phyloP scores from a whole-genome alignment of 23 tunicate species.

The Pegea sp. region DNA sequence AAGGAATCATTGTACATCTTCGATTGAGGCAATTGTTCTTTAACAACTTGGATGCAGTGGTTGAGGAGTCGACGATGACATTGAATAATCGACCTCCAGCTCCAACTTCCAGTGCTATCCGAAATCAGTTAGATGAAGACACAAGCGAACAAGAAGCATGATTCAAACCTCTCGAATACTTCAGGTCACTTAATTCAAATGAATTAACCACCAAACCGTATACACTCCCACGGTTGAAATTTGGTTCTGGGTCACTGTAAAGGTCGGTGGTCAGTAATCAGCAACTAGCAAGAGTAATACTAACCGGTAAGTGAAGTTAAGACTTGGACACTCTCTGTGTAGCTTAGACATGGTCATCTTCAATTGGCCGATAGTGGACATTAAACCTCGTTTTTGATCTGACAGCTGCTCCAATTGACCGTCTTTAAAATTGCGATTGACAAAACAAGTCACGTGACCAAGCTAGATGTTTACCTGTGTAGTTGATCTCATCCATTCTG shows the following conservation, averaged over 20 bases:
- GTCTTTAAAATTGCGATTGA: conserved; percentile 8
- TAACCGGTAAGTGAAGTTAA: conserved; percentile 49
- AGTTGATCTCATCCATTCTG: conserved; percentile 25
- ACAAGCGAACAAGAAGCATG: no score
- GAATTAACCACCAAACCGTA: conserved; percentile 65
- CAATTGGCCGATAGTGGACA: conserved; percentile 6
- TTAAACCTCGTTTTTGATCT: conserved; percentile 22
- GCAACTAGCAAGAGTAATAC: background rate
- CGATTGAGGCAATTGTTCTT: conserved; percentile 55
- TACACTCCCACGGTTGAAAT: conserved; percentile 47
- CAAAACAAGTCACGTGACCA: background rate
- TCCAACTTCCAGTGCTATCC: conserved; percentile 57
- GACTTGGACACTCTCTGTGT: conserved; percentile 41
- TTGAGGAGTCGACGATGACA: conserved; percentile 66
- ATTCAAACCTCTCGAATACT: conserved; percentile 50
- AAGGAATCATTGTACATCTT: conserved; percentile 62
- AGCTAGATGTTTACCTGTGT: conserved; percentile 18
- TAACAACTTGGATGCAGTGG: conserved; percentile 45
- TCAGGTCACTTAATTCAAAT: conserved; percentile 32
- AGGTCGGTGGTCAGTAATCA: background rate
- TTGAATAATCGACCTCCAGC: conserved; percentile 82
- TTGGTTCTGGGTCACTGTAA: conserved; percentile 56
- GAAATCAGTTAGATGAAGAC: no score
- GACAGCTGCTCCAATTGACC: conserved; percentile 32
- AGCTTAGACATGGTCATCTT: conserved; percentile 6